Percentiles rank a stretch among this genome's conserved stretches.
Conservation (phyloP, 2,113 vertebrate genomes). For the Glaucomys volans region DNA sequence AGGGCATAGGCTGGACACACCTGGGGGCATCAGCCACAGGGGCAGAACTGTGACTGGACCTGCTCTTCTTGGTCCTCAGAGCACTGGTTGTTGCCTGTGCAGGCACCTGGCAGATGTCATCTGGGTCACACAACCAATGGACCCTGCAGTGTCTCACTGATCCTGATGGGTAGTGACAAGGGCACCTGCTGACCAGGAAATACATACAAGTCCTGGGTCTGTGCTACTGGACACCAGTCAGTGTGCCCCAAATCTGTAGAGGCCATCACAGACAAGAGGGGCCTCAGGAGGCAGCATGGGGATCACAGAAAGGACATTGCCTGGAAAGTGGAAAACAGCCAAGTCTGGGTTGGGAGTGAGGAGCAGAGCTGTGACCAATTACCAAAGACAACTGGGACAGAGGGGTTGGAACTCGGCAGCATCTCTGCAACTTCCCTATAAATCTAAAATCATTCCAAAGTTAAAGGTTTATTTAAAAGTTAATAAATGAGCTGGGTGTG, state of each 20-base stretch:
- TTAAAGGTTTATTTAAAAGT: not conserved
- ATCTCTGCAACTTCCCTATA: not conserved
- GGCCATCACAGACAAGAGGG: not conserved
- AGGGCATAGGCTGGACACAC: not conserved
- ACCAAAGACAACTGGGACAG: accelerated
- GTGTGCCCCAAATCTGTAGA: accelerated
- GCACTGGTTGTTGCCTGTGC: no score
- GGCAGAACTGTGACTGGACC: not conserved
- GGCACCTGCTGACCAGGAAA: no score
- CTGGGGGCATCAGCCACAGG: not conserved
- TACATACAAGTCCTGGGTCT: not conserved
- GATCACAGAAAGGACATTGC: accelerated
- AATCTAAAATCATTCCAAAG: not conserved
- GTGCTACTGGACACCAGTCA: accelerated
- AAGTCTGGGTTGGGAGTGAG: no score
- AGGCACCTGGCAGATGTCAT: no score
- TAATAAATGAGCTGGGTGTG: no score
- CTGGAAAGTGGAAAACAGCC: not conserved
- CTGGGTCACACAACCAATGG: no score
- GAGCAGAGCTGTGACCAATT: no score
- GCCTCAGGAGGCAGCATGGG: not conserved
- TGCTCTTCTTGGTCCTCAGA: not conserved
- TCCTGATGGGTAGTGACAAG: not conserved
- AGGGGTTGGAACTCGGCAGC: accelerated
- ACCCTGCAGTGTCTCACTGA: not conserved